phyloP scores from a whole-genome alignment of 2,797 vertebrate genomes.

The Pseudochromis fuscus region DNA sequence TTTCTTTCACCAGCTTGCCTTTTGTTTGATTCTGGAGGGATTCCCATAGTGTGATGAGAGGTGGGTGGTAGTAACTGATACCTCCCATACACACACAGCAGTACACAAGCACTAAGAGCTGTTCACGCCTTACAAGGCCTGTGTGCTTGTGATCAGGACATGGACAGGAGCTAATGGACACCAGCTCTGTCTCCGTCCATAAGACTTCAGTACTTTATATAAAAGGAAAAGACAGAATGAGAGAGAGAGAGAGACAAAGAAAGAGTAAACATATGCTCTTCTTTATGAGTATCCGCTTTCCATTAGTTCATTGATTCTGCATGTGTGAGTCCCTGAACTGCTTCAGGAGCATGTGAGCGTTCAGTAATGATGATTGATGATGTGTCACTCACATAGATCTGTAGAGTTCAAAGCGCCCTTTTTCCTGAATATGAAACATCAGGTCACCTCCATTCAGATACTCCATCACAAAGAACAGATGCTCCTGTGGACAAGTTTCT shows the following conservation, averaged over 20 bases:
- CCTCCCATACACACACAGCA: slow-evolving; percentile 29
- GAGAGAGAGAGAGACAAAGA: background rate
- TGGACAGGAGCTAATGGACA: slow-evolving; percentile 44
- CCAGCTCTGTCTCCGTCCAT: slow-evolving; percentile 10
- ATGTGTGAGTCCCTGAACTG: background rate
- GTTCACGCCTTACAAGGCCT: slow-evolving; percentile 70
- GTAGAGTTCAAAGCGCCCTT: slow-evolving; percentile 95
- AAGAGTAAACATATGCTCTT: slow-evolving; percentile 28
- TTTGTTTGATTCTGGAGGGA: slow-evolving; percentile 56
- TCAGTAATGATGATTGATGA: slow-evolving; percentile 2
- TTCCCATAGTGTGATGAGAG: slow-evolving; percentile 49
- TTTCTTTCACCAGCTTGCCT: slow-evolving; percentile 29
- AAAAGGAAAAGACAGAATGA: slow-evolving; percentile 10
- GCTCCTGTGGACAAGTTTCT: slow-evolving; percentile 86
- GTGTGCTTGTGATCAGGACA: slow-evolving; percentile 40
- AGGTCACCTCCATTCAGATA: slow-evolving; percentile 97
- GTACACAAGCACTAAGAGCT: slow-evolving; percentile 31
- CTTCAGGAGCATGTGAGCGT: background rate
- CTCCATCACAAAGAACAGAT: slow-evolving; percentile 99
- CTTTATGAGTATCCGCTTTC: slow-evolving; percentile 36
- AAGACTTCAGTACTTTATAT: slow-evolving; percentile 35
- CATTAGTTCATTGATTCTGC: slow-evolving; percentile 29
- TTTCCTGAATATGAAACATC: slow-evolving; percentile 99
- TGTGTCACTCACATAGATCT: slow-evolving; percentile 90
- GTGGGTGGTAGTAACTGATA: slow-evolving; percentile 63